A percentile compares a stretch with the other conserved stretches of the same genome.
Evolutionary conservation across 2,797 vertebrate genomes (phyloP).

Genomic region (Enteromius viviparus): DNA sequence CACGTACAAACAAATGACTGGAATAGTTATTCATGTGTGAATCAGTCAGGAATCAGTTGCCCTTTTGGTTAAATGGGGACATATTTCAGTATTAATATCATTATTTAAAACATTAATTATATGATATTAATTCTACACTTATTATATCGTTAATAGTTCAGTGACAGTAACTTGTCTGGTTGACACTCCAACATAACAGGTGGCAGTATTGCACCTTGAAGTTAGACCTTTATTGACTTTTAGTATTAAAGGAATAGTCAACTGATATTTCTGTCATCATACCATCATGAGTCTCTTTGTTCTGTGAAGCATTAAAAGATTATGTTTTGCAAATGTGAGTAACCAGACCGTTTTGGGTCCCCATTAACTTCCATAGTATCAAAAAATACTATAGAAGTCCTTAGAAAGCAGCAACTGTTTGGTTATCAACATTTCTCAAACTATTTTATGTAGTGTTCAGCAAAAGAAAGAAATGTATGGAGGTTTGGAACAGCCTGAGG

Average conservation of each 20-base stretch:
- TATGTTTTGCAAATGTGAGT: background rate
- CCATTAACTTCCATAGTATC: background rate
- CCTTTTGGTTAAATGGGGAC: background rate
- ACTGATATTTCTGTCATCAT: background rate
- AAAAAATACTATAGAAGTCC: background rate
- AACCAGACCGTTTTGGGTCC: background rate
- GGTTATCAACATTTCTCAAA: background rate
- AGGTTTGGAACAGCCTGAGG: background rate
- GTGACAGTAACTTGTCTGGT: background rate
- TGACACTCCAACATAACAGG: background rate
- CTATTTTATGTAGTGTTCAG: background rate
- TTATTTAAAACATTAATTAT: background rate
- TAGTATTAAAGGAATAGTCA: background rate
- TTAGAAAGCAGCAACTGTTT: background rate
- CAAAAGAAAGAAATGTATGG: background rate
- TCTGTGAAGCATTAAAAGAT: background rate
- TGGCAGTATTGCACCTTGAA: background rate
- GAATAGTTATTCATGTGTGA: slow-evolving; percentile 15
- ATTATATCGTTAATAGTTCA: background rate
- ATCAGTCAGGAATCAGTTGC: slow-evolving; percentile 5
- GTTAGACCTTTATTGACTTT: background rate
- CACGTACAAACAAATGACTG: slow-evolving; percentile 26
- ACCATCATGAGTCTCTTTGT: background rate
- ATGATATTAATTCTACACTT: background rate
- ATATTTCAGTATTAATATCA: background rate